These are phyloP conservation scores for Dasysyrphus albostriatus DNA, from an alignment of 2,888 invertebrate species.

Conservation along the genomic window DNA sequence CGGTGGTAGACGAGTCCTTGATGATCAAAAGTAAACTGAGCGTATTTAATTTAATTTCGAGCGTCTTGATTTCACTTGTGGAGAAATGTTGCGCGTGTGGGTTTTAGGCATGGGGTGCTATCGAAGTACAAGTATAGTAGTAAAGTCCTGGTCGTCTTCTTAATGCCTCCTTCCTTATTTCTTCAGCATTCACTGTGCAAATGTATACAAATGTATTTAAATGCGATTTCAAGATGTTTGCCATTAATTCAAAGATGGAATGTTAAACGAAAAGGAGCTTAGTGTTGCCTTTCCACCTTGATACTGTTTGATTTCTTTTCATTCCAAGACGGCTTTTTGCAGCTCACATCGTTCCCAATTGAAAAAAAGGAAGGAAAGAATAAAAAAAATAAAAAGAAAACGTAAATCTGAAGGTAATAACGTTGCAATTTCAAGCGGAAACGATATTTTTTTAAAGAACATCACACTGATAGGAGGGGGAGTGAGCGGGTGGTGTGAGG, in stretches of 20 bases:
- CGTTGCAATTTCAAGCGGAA: constrained; percentile 75
- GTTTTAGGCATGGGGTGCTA: constrained; percentile 44
- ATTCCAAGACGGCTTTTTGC: constrained; percentile 24
- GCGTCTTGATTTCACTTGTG: constrained; percentile 79
- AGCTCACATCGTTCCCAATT: constrained; percentile 16
- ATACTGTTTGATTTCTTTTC: constrained; percentile 60
- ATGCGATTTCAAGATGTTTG: constrained; percentile 76
- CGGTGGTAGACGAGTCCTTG: constrained; percentile 42
- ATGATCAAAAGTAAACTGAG: constrained; percentile 79
- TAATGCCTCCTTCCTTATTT: constrained; percentile 19
- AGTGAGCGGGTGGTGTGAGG: not conserved
- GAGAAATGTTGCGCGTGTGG: constrained; percentile 72
- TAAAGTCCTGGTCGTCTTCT: not conserved
- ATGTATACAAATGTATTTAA: constrained; percentile 75
- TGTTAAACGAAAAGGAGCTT: constrained; percentile 72
- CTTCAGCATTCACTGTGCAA: constrained; percentile 32
- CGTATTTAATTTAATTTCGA: constrained; percentile 82
- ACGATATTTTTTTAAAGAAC: constrained; percentile 48
- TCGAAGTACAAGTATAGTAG: not conserved
- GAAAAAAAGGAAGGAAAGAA: constrained; percentile 13
- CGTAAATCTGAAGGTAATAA: constrained; percentile 74
- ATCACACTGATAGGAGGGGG: constrained; percentile 12
- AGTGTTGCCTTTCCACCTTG: constrained; percentile 72
- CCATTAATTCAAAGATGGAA: constrained; percentile 75
- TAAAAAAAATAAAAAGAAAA: constrained; percentile 43